Evolutionary conservation across 2,888 invertebrate genomes (phyloP), one percentile per base, ranked within the genome.

Genomic region (Polymixis lichenea): DNA sequence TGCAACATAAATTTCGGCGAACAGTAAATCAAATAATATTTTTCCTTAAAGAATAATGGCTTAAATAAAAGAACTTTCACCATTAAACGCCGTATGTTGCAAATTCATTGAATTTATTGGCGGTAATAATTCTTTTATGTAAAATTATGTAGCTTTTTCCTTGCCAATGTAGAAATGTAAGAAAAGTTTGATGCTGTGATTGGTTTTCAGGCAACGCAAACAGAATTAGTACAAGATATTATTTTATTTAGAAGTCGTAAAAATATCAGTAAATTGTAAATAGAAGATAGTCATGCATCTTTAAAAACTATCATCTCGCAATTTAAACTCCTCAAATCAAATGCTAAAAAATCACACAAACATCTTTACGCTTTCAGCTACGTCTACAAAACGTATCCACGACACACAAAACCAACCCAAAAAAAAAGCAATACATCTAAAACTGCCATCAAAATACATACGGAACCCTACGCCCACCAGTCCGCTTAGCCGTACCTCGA

Each of bases 31-130:
- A 75, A 49, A 51, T 51, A 62, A 75, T 49, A 61, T 67, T 75
- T 82, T 83, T 66, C 75, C 72, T 58, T 15, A 70, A 56, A 62
- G 68, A 72, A 78, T 67, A 74, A 83, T 43, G 78, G 22, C 56
- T 70, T 43, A 67, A 86, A 86, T 81, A 82, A 77, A 85, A 78
- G 28, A 81, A 84, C 68, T 84, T 86, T 75, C 53, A 43, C 80
- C 80, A 80, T 79, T 75, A 73, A 62, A 72, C 61, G 65, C 84
- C 81, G 68, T 77, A 61, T 79, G 78, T 75, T 84, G 55, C 72
- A 72, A 79, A 65, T 74, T 61, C 72, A 83, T 77, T 73, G 56
- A 69, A 86, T 86, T 85, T 85, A 85, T 78, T 56, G 71, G 32
- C 68, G n/a, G 73, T 71, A 65, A 82, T 81, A 81, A 78, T 66